A percentile compares a stretch with the other conserved stretches of the same genome.
phyloP scores from a whole-genome alignment of 2,113 vertebrate genomes.

The Orientallactaga bullata region DNA sequence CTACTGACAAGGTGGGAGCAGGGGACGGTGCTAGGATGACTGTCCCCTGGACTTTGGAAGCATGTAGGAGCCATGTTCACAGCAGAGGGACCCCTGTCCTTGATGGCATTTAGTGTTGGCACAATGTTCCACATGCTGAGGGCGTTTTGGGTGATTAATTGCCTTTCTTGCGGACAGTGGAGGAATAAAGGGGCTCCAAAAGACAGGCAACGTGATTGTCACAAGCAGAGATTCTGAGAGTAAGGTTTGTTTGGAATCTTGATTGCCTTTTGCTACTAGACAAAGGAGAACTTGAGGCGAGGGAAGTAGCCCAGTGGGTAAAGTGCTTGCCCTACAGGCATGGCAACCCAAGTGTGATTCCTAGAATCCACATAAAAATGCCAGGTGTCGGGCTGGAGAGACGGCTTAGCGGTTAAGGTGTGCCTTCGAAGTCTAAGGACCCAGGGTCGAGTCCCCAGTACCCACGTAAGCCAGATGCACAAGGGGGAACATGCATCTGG shows the following conservation, averaged over 20 bases:
- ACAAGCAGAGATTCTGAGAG: neutral
- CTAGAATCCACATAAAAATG: too few species aligned
- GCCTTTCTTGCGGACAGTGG: neutral
- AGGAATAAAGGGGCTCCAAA: neutral
- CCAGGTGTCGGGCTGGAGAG: too few species aligned
- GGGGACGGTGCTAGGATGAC: too few species aligned
- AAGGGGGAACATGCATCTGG: too few species aligned
- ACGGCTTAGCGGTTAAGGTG: too few species aligned
- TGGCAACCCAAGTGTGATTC: neutral
- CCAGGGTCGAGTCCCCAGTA: too few species aligned
- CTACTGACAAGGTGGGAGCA: neutral
- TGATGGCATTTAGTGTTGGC: fast-evolving
- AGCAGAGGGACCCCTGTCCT: neutral
- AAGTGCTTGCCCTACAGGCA: neutral
- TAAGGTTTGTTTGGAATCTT: neutral
- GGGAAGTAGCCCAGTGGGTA: neutral
- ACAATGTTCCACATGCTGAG: neutral
- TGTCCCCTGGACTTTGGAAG: neutral
- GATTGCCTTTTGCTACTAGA: too few species aligned
- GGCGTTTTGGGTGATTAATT: neutral
- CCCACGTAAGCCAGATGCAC: too few species aligned
- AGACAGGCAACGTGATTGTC: neutral
- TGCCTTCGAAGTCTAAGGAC: too few species aligned
- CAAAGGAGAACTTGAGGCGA: too few species aligned
- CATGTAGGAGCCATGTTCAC: neutral